Conservation (phyloP, 2,888 invertebrate species). For the Griposia aprilina region DNA sequence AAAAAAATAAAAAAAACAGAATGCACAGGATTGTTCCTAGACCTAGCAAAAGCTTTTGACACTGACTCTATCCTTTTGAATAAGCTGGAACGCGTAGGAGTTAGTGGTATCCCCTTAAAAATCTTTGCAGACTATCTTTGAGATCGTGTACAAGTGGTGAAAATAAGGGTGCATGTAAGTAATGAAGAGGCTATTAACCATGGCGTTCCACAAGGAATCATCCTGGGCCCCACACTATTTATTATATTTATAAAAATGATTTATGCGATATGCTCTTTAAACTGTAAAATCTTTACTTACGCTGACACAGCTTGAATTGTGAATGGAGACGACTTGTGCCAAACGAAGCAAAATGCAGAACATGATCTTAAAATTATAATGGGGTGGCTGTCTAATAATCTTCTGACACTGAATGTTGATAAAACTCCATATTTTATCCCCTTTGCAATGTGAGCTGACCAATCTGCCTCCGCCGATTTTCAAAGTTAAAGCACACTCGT, state of each 20-base stretch:
- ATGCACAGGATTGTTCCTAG: not conserved
- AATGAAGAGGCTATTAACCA: too few relatives aligned
- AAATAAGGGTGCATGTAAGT: too few relatives aligned
- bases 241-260: too few relatives aligned
- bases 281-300: not conserved
- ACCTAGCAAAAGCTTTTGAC: not conserved
- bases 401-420: not conserved
- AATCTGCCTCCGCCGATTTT: too few relatives aligned
- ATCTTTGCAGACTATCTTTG: not conserved
- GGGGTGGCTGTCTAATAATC: not conserved
- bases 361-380: not conserved
- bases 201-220: too few relatives aligned
- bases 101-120: not conserved
- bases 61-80: not conserved
- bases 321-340: not conserved
- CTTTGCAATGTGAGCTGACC: not conserved
- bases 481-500: too few relatives aligned
- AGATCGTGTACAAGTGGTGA: too few relatives aligned
- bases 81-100: not conserved
- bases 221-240: too few relatives aligned
- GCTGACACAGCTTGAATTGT: not conserved
- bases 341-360: not conserved
- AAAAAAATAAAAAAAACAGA: too few relatives aligned
- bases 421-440: not conserved
- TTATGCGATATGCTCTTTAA: not conserved